Base-by-base conservation (phyloP, 2,888 invertebrate genomes). In the Norana najaformis region DNA sequence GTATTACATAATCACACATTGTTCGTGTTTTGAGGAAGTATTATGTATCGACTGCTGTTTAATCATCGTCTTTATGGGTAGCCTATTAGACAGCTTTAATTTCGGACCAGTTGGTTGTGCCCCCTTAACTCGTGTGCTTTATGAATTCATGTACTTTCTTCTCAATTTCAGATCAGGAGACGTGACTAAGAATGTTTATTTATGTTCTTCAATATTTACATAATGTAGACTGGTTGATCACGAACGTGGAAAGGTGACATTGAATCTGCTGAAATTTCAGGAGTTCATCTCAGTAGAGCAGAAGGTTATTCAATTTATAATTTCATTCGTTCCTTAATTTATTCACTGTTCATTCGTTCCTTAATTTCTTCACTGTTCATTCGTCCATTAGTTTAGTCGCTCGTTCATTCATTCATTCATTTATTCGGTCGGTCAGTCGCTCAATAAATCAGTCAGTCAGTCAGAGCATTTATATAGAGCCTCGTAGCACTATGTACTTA, bases 231-330 rank as follows among this genome's bases (percentile, higher is more conserved):
- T 92, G 36, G 38, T 91, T 6, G 90, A 90, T 83, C 90, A 91
- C 36, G 83, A 90, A 30, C 90, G 89, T n/a, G 89, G 90, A 39
- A 91, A 92, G 41, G 83, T 69, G 16, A 30, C 90, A 0, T n/a
- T 92, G 16, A 90, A 38, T 89, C 89, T 90, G 2, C 34, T 39
- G 35, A 90, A 89, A 36, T 90, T 92, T 18, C 90, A 90, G 5
- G 88, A 91, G 37, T 92, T 92, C 85, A 36, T 92, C 16, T 39
- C 34, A 2, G 89, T 89, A 3, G 91, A 92, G 35, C 91, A 92
- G 88, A 92, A 92, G 91, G 92, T 92, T 39, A 82, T 13, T 20
- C 18, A 4, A 23, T 36, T 18, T 36, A 36, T 34, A n/a, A n/a
- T 1, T 23, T 23, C 47, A 47, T 3, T 47, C 47, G 23, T 47